These are phyloP conservation scores for Microcebus tavaratra DNA, from an alignment of 2,113 vertebrate species.

Conservation along the genomic window DNA sequence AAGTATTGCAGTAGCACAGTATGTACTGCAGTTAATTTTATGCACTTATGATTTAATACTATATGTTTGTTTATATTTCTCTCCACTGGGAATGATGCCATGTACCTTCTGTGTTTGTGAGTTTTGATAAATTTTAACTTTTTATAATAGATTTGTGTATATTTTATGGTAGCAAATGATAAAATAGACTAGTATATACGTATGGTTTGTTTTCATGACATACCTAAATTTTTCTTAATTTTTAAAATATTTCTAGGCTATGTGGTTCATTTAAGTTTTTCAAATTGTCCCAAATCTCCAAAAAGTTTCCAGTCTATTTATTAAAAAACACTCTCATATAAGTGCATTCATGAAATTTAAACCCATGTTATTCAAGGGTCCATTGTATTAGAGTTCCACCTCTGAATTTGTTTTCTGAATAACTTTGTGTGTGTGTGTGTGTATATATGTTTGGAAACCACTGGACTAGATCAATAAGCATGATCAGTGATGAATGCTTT, in stretches of 20 bases:
- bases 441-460: background rate
- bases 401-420: conserved; percentile 51
- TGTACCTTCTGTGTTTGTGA: background rate
- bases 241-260: background rate
- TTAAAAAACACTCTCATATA: background rate
- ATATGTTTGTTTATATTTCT: background rate
- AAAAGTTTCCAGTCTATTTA: background rate
- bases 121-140: background rate
- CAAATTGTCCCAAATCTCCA: background rate
- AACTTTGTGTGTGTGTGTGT: background rate
- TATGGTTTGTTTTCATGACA: background rate
- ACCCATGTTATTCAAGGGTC: background rate
- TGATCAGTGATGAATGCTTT: conserved; percentile 5
- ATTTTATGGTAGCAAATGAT: background rate
- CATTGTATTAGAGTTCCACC: background rate
- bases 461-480: background rate
- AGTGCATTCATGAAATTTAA: background rate
- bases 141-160: background rate
- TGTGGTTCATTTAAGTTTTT: background rate
- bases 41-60: background rate
- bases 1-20: background rate
- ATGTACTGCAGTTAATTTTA: background rate
- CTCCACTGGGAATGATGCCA: background rate
- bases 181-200: background rate
- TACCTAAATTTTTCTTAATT: background rate